Evolutionary conservation across 1,140 invertebrate genomes (phyloP).

Genomic region (Lamellibrachia luymesi): DNA sequence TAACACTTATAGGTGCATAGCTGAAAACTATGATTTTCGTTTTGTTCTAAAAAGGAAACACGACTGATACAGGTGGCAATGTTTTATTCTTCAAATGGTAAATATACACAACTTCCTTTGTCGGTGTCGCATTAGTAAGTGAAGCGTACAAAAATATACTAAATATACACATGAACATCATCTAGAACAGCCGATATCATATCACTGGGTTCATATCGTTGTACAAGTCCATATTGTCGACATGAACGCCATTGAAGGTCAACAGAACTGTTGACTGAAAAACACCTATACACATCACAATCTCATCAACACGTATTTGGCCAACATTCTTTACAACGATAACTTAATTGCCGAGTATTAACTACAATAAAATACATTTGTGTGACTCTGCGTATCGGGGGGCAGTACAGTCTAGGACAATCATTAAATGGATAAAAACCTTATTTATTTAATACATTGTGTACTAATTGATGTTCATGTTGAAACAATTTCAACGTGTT

Average conservation of each 20-base stretch:
- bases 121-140: background rate
- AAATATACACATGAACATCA: background rate
- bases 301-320: background rate
- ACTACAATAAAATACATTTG: background rate
- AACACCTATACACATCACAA: background rate
- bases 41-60: background rate
- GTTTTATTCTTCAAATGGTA: slow-evolving; percentile 1
- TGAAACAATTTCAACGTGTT: background rate
- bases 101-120: background rate
- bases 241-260: background rate
- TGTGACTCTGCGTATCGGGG: background rate
- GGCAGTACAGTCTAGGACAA: background rate
- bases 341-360: background rate
- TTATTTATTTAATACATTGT: background rate
- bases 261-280: background rate
- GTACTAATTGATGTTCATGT: background rate
- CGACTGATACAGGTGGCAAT: background rate
- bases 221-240: background rate
- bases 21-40: background rate
- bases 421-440: background rate
- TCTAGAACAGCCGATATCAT: background rate
- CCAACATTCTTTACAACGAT: background rate
- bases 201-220: background rate
- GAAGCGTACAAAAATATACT: slow-evolving; percentile 1
- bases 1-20: background rate